These are phyloP conservation scores for Odontamblyopus lacepedii DNA, from an alignment of 2,797 vertebrate genomes.

Conservation along the genomic window DNA sequence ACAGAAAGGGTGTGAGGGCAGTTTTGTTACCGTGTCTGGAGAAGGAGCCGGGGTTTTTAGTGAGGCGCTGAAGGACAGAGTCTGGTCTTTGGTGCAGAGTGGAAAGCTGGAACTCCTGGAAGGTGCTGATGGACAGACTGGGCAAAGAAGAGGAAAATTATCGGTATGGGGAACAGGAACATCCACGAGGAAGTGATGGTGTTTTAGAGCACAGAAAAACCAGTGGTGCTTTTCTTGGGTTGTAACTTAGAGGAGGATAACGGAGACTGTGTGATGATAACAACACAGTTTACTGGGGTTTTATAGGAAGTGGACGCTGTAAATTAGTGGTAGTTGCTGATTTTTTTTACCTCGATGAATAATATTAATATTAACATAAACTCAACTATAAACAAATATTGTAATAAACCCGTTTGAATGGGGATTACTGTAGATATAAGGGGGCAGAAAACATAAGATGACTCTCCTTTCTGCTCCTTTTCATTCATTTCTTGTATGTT, in stretches of 20 bases:
- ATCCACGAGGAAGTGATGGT: background rate
- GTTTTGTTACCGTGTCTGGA: slow-evolving; percentile 61
- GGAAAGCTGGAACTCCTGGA: slow-evolving; percentile 79
- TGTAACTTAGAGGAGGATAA: background rate
- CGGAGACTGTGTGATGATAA: background rate
- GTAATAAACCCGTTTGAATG: too few species aligned
- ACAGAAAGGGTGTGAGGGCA: background rate
- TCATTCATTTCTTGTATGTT: too few species aligned
- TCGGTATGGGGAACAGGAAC: slow-evolving; percentile 4
- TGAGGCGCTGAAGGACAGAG: slow-evolving; percentile 76
- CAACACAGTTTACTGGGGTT: too few species aligned
- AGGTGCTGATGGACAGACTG: slow-evolving; percentile 78
- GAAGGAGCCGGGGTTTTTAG: slow-evolving; percentile 51
- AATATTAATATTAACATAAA: background rate
- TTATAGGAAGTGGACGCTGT: background rate
- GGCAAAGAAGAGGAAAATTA: slow-evolving; percentile 15
- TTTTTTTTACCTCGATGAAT: background rate
- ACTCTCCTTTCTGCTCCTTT: too few species aligned
- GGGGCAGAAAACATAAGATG: too few species aligned
- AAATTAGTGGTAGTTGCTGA: background rate
- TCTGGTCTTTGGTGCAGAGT: slow-evolving; percentile 82
- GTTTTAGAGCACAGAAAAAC: background rate
- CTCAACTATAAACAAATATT: background rate
- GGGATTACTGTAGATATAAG: too few species aligned
- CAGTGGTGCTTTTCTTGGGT: background rate